These are phyloP conservation scores for Mamestra configurata DNA, from an alignment of 1,140 invertebrate genomes.

Conservation along the genomic window DNA sequence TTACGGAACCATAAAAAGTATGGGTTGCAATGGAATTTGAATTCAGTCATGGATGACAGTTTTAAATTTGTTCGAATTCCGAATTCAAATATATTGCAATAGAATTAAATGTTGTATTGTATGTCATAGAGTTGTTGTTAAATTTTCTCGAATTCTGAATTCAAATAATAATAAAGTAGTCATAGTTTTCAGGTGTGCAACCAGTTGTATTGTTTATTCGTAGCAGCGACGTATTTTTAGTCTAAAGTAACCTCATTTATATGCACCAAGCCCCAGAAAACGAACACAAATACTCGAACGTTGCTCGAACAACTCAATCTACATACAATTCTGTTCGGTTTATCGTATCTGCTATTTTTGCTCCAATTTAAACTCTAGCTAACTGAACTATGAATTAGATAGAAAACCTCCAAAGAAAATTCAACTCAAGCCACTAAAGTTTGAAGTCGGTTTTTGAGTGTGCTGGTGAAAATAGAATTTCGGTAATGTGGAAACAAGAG, in stretches of 20 bases:
- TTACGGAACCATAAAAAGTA: no score
- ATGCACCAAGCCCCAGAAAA: not conserved
- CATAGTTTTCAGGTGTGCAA: no score
- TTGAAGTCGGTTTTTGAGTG: slow-evolving; percentile 48
- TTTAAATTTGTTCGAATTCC: no score
- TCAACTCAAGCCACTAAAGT: not conserved
- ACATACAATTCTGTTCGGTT: slow-evolving; percentile 29
- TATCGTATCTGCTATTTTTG: slow-evolving; percentile 48
- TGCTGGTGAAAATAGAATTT: slow-evolving; percentile 47
- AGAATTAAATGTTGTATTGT: no score
- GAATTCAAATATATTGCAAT: no score
- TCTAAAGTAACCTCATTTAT: not conserved
- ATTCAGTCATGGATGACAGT: no score
- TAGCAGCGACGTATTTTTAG: not conserved
- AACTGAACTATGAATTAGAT: slow-evolving; percentile 36
- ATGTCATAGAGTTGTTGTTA: no score
- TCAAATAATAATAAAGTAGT: no score
- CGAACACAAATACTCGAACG: slow-evolving; percentile 1
- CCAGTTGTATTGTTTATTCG: no score
- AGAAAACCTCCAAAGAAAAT: not conserved
- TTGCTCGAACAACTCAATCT: slow-evolving; percentile 9
- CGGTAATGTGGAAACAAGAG: slow-evolving; percentile 61
- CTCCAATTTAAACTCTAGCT: slow-evolving; percentile 26
- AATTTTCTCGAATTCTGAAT: no score
- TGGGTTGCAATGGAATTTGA: no score